Percentiles rank a stretch among this genome's conserved stretches.
phyloP scores from a whole-genome alignment of 2,888 invertebrate species.

The Notodonta ziczac region DNA sequence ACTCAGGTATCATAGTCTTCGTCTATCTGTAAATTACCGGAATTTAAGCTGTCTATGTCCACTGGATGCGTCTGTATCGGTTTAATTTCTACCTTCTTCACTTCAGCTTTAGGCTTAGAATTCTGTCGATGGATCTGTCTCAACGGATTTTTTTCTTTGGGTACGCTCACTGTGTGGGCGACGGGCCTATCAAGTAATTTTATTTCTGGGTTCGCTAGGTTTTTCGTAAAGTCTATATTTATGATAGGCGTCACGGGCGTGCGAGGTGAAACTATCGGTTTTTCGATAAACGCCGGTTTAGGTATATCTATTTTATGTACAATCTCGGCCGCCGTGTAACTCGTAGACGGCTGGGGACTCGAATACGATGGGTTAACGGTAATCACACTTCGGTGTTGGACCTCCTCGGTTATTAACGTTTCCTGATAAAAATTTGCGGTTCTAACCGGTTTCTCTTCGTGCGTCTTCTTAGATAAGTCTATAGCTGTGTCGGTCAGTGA shows the following conservation, averaged over 20 bases:
- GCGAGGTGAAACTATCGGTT: constrained; percentile 31
- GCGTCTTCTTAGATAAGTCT: constrained; percentile 63
- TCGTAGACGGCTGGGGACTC: constrained; percentile 75
- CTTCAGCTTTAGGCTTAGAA: constrained; percentile 60
- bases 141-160: constrained; percentile 45
- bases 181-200: constrained; percentile 65
- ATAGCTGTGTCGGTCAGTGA: constrained; percentile 57
- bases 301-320: constrained; percentile 48
- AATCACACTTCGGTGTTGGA: constrained; percentile 68
- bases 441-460: constrained; percentile 51
- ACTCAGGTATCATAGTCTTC: constrained; percentile 84
- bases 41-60: constrained; percentile 69
- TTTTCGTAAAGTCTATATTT: constrained; percentile 77
- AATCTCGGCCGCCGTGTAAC: constrained; percentile 57
- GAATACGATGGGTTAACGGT: constrained; percentile 69
- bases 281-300: constrained; percentile 5
- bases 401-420: constrained; percentile 61
- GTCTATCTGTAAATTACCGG: constrained; percentile 76
- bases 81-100: constrained; percentile 57
- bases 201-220: constrained; percentile 68
- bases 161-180: constrained; percentile 49
- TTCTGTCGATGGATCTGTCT: constrained; percentile 60
- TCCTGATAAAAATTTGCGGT: constrained; percentile 78
- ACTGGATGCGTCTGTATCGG: constrained; percentile 47
- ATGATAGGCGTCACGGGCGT: constrained; percentile 67